phyloP scores from a whole-genome alignment of 53 echinoderm and acorn worm species.

The Arbacia lixula region DNA sequence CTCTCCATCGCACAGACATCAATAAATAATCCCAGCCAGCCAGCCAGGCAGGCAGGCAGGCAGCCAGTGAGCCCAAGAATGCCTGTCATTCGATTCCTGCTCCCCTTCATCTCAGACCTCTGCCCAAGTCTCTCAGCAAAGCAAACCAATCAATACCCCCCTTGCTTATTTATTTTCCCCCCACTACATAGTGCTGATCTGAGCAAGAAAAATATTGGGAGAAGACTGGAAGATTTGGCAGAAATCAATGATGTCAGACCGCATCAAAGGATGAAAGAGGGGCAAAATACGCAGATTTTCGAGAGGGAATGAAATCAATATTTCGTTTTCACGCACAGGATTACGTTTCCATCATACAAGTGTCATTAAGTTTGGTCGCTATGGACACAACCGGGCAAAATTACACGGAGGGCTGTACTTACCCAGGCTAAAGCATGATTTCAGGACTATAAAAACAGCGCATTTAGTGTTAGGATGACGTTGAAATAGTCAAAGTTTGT shows the following conservation, averaged over 20 bases:
- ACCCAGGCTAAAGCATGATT: no score
- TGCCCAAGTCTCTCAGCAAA: neutral
- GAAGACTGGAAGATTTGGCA: constrained; percentile 33
- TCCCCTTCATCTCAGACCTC: no score
- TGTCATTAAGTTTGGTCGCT: constrained; percentile 27
- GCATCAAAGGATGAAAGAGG: constrained; percentile 4
- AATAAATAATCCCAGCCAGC: no score
- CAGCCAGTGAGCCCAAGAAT: no score
- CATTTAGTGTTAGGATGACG: no score
- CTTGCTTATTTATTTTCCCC: constrained; percentile 38
- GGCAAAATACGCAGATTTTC: constrained; percentile 32
- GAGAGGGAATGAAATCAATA: constrained; percentile 25
- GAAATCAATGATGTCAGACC: constrained; percentile 41
- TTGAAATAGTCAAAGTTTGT: no score
- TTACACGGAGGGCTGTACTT: neutral
- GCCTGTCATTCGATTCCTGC: no score
- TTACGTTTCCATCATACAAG: constrained; percentile 5
- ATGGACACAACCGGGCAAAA: neutral
- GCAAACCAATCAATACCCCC: constrained; percentile 29
- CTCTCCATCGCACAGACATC: no score
- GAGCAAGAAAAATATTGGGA: constrained; percentile 29
- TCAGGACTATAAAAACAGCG: no score
- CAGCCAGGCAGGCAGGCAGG: no score
- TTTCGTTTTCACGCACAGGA: constrained; percentile 18
- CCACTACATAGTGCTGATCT: constrained; percentile 15